These are phyloP conservation scores for Prionailurus bengalensis DNA, from an alignment of 2,113 vertebrate genomes.

Conservation along the genomic window DNA sequence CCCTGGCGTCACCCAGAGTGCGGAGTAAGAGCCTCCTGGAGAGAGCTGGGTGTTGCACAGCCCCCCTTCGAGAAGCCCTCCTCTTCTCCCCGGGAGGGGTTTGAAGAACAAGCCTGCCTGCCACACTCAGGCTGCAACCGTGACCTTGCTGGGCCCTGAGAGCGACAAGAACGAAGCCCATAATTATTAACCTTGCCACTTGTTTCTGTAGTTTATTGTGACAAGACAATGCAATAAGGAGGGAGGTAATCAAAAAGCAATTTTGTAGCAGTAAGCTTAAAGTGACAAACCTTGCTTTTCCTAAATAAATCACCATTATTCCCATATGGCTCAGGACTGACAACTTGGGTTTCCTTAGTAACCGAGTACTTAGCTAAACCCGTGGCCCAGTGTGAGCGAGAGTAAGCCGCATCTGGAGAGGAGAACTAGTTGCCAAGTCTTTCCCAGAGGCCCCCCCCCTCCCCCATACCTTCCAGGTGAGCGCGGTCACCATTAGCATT, in stretches of 20 bases:
- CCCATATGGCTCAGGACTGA: slow-evolving; percentile 88
- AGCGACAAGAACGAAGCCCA: slow-evolving; percentile 86
- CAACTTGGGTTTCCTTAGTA: slow-evolving; percentile 92
- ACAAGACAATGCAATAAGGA: slow-evolving; percentile 91
- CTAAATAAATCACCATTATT: slow-evolving; percentile 92
- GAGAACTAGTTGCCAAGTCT: neutral
- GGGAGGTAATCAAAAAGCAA: slow-evolving; percentile 92
- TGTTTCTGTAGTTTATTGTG: slow-evolving; percentile 91
- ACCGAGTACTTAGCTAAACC: slow-evolving; percentile 85
- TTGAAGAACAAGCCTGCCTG: neutral
- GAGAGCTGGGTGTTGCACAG: neutral
- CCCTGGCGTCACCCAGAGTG: neutral
- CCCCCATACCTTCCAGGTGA: slow-evolving; percentile 28
- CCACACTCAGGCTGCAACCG: neutral
- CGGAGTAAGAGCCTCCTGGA: neutral
- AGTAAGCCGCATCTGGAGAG: neutral
- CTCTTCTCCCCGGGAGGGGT: neutral
- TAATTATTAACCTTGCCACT: slow-evolving; percentile 91
- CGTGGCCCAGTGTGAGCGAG: neutral
- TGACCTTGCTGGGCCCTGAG: slow-evolving; percentile 74
- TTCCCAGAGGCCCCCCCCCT: slow-evolving; percentile 1
- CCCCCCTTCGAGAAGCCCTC: rapidly evolving
- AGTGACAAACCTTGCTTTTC: slow-evolving; percentile 91
- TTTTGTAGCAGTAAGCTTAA: slow-evolving; percentile 90
- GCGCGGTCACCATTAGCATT: neutral